These are phyloP conservation scores for Pseudomugil gertrudae DNA, from an alignment of 2,797 vertebrate genomes.

Conservation along the genomic window DNA sequence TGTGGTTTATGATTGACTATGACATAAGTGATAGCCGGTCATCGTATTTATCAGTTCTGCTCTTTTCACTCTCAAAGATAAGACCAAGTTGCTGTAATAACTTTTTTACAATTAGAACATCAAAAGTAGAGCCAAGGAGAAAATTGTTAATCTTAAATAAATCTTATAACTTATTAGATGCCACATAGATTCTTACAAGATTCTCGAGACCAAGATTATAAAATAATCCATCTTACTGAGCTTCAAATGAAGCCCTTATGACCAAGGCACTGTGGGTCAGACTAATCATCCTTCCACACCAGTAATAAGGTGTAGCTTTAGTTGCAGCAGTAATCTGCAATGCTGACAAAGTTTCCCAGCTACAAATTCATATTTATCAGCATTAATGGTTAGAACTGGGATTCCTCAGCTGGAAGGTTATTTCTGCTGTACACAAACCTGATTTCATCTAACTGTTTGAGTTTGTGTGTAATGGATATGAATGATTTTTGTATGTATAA, in stretches of 20 bases:
- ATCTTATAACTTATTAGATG: background rate
- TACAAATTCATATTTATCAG: background rate
- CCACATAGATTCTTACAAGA: constrained; percentile 1
- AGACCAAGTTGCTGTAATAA: constrained; percentile 3
- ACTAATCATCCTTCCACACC: background rate
- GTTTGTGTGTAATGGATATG: background rate
- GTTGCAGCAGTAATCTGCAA: background rate
- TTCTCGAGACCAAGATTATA: background rate
- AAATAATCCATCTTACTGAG: constrained; percentile 1
- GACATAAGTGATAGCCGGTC: background rate
- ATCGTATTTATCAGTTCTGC: background rate
- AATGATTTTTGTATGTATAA: too few species aligned
- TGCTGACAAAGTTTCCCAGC: background rate
- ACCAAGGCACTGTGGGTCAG: constrained; percentile 1
- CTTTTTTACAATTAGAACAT: constrained; percentile 9
- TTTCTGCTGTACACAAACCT: background rate
- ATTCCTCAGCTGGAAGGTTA: background rate
- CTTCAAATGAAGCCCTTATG: background rate
- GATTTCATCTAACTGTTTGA: background rate
- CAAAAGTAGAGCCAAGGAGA: constrained; percentile 3
- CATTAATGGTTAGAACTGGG: background rate
- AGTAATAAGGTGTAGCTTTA: background rate
- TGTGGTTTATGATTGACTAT: background rate
- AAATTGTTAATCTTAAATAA: background rate
- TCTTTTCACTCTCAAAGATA: background rate